A percentile compares a stretch with the other conserved stretches of the same genome.
Evolutionary conservation across 2,888 invertebrate species (phyloP).

Genomic region (Cephus sareptanus): DNA sequence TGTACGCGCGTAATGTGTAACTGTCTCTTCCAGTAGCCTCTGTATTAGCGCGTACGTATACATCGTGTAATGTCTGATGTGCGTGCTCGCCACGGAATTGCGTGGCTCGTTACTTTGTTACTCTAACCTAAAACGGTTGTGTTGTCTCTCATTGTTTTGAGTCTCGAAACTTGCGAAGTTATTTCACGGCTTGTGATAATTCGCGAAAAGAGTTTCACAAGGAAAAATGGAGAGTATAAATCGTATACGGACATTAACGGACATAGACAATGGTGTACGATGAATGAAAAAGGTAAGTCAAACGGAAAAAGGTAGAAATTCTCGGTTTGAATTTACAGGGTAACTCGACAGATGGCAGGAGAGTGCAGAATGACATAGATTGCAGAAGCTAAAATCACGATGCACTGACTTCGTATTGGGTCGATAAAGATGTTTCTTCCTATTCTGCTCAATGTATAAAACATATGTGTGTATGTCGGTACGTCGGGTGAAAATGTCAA

Average conservation of each 20-base stretch:
- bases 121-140: not conserved
- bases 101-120: not conserved
- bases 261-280: not conserved
- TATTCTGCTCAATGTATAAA: not conserved
- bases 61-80: not conserved
- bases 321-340: not conserved
- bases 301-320: not conserved
- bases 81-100: not conserved
- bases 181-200: not conserved
- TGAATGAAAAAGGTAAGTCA: not conserved
- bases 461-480: not conserved
- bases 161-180: not conserved
- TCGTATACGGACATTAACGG: not conserved
- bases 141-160: not conserved
- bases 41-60: not conserved
- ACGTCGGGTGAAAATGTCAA: not conserved
- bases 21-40: not conserved
- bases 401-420: not conserved
- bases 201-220: not conserved
- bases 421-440: not conserved
- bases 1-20: constrained; percentile 23
- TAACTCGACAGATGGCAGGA: not conserved
- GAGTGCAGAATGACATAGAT: not conserved
- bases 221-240: not conserved
- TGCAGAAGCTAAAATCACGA: not conserved